A percentile compares a stretch with the other conserved stretches of the same genome.
Conservation (phyloP, 2,797 vertebrate species). For the Geotrypetes seraphini region DNA sequence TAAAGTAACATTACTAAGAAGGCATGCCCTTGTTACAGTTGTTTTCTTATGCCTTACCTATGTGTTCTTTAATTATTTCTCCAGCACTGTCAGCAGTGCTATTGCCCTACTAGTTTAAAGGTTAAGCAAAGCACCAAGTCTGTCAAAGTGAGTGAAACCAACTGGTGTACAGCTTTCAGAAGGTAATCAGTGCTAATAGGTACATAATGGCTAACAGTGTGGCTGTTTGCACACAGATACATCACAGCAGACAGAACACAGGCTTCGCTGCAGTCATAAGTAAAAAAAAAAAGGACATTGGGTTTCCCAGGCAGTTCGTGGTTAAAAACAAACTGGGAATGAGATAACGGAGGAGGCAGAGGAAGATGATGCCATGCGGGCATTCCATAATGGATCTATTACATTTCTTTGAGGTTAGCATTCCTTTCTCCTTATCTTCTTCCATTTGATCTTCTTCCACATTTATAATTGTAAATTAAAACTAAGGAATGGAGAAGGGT, state of each 20-base stretch:
- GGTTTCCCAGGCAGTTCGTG: constrained; percentile 1
- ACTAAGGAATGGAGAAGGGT: background rate
- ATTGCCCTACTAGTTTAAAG: constrained; percentile 74
- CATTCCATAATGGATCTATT: too few relatives aligned
- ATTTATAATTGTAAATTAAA: constrained; percentile 5
- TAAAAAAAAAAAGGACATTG: constrained; percentile 43
- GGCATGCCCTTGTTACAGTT: constrained; percentile 61
- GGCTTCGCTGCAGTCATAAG: constrained; percentile 43
- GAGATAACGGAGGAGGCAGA: background rate
- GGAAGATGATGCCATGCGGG: too few relatives aligned
- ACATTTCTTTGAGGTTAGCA: too few relatives aligned
- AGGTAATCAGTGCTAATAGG: constrained; percentile 97
- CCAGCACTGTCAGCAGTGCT: constrained; percentile 54
- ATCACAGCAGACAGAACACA: constrained; percentile 74
- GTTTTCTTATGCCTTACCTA: constrained; percentile 51
- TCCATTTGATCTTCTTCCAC: too few relatives aligned
- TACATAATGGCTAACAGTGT: constrained; percentile 93
- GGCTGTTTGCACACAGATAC: constrained; percentile 77
- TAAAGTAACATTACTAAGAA: constrained; percentile 38
- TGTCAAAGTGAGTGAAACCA: constrained; percentile 94
- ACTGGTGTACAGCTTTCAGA: constrained; percentile 83
- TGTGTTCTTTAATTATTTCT: constrained; percentile 70
- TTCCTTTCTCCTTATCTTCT: too few relatives aligned
- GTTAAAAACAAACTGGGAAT: constrained; percentile 16
- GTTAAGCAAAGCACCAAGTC: constrained; percentile 87